These are phyloP conservation scores for Grammomys dolichurus DNA, from an alignment of 2,113 vertebrate genomes.

Conservation along the genomic window DNA sequence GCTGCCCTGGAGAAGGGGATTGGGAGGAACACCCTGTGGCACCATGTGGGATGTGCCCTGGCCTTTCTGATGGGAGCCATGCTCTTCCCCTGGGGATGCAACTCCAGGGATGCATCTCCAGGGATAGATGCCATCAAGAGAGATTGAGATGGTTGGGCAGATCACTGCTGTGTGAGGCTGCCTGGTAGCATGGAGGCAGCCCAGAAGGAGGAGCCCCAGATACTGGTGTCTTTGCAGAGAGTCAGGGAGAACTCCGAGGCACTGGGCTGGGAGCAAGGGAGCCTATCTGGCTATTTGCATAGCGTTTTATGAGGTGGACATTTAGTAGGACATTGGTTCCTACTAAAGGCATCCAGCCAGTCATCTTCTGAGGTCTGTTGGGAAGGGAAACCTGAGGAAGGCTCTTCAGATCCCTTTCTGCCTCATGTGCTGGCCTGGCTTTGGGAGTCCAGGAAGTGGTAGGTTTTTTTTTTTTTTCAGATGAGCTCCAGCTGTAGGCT, in stretches of 20 bases:
- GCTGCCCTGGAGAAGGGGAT: not conserved
- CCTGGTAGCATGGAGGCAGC: not conserved
- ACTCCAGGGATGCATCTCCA: fast-evolving
- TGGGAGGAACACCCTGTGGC: not conserved
- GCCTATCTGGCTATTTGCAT: not conserved
- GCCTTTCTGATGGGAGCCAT: not conserved
- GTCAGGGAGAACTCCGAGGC: fast-evolving
- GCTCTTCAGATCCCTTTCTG: not conserved
- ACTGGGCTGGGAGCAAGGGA: not conserved
- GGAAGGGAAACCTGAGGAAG: not conserved
- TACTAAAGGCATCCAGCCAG: not conserved
- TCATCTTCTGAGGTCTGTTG: not conserved
- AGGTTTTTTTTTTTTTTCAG: not conserved
- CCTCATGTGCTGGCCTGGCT: not conserved
- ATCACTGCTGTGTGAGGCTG: not conserved
- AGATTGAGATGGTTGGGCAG: not conserved
- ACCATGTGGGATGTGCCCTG: not conserved
- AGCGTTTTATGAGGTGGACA: not conserved
- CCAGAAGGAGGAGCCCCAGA: not conserved
- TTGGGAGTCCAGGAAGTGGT: not conserved
- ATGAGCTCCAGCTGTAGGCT: not conserved
- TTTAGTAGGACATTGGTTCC: not conserved
- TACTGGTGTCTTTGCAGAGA: fast-evolving
- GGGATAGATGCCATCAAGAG: not conserved
- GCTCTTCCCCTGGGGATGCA: not conserved